Base-by-base conservation (phyloP, 2,888 invertebrate species). In the Oscheius sp. region DNA sequence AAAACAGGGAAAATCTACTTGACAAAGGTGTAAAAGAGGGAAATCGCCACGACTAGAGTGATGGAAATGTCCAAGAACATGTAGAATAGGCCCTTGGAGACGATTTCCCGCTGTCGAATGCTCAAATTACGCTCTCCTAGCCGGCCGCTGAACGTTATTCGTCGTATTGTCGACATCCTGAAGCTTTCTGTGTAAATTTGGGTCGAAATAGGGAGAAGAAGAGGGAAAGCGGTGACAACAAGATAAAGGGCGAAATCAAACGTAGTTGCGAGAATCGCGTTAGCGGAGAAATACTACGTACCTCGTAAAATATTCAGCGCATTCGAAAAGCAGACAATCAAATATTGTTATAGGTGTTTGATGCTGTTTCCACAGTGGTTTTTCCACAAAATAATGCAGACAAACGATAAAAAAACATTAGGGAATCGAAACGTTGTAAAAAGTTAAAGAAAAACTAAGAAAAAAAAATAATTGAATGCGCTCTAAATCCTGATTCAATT, bases 1-100 rank as follows among this genome's bases (percentile, higher is more conserved):
- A 21, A 21, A 21, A 21, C 21, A 21, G 21, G 21, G 21, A 59
- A 13, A 60, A 70, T 76, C 53, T 55, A 81, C 83, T 83, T 82
- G 10, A 77, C 72, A 75, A 84, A 81, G 66, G 76, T 75, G 10
- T 79, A 73, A 73, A 82, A 85, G 21, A 83, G 68, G 4, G 78
- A 72, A n/a, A 80, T 73, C 11, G 80, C 73, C 9, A 82, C 72
- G 0, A 37, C 77, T 1, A 85, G 75, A 4, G 79, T 80, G 13
- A 85, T 73, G 29, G 75, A 62, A 57, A 84, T 79, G 73, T 85
- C 85, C n/a, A 82, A 59, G 21, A 73, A 32, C 80, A 82, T 80
- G 50, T 77, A 82, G 35, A 77, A 33, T 9, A 77, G 32, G n/a
- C 77, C 80, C 75, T 81, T 75, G 7, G 51, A 35, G 37, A 71